Evolutionary conservation across 2,113 vertebrate species (phyloP).

Genomic region (Callocephalon fimbriatum): DNA sequence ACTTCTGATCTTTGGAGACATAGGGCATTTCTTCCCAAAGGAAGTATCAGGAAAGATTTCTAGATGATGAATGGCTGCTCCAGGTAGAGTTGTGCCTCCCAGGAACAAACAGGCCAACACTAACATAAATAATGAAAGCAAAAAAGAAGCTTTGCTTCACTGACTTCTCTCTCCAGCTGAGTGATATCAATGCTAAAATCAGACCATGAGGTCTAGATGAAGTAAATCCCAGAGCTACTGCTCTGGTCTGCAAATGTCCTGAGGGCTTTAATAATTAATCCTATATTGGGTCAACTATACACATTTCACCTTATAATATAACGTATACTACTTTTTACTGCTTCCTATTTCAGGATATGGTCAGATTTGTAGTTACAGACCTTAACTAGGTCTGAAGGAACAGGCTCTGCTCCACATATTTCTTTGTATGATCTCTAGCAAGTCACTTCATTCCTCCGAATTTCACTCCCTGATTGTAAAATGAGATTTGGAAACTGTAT

Average conservation of each 20-base stretch:
- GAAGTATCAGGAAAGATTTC: neutral
- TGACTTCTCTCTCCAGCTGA: neutral
- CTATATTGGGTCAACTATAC: rapidly evolving
- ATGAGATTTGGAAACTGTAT: neutral
- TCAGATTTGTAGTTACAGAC: neutral
- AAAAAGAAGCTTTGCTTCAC: neutral
- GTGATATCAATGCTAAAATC: neutral
- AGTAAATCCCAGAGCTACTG: neutral
- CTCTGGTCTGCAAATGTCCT: neutral
- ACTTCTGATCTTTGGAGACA: neutral
- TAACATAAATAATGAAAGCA: neutral
- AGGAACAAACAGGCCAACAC: neutral
- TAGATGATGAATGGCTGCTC: neutral
- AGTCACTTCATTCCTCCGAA: neutral
- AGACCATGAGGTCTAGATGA: neutral
- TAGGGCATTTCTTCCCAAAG: neutral
- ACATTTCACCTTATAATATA: neutral
- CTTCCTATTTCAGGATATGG: neutral
- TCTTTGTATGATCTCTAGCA: neutral
- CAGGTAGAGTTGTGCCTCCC: neutral
- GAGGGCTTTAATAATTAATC: neutral
- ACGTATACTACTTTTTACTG: neutral
- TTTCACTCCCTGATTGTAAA: neutral
- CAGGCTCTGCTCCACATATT: neutral
- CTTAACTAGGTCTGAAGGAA: neutral